phyloP scores from a whole-genome alignment of 2,797 vertebrate genomes.

The Sebastes elongatus region DNA sequence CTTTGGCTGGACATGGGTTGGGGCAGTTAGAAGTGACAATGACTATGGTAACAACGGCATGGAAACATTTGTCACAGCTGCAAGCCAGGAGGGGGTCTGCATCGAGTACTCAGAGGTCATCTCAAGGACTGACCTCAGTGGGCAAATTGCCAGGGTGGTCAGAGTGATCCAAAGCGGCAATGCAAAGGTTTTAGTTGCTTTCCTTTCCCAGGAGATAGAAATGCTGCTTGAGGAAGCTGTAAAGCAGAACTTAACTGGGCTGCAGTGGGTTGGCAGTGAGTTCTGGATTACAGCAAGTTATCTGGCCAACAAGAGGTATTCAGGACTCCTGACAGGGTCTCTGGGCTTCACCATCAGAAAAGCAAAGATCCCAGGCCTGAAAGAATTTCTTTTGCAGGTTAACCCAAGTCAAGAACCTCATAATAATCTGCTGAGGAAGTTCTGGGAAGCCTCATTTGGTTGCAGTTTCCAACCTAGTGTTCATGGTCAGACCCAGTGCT shows the following conservation, averaged over 20 bases:
- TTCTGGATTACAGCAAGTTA: constrained; percentile 82
- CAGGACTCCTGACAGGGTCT: constrained; percentile 73
- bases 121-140: constrained; percentile 75
- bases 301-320: constrained; percentile 64
- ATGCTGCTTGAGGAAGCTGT: constrained; percentile 78
- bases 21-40: constrained; percentile 79
- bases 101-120: constrained; percentile 82
- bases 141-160: constrained; percentile 68
- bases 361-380: constrained; percentile 75
- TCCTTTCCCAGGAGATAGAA: constrained; percentile 78
- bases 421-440: constrained; percentile 74
- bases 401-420: constrained; percentile 68
- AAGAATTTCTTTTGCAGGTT: constrained; percentile 76
- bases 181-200: constrained; percentile 80
- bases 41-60: constrained; percentile 84
- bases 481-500: constrained; percentile 51
- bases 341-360: constrained; percentile 81
- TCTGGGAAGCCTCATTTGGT: constrained; percentile 81
- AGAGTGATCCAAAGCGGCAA: constrained; percentile 70
- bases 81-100: constrained; percentile 78
- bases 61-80: constrained; percentile 76
- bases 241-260: constrained; percentile 77
- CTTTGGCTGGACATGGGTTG: constrained; percentile 85
- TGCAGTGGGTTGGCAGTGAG: constrained; percentile 85
- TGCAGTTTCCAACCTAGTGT: constrained; percentile 66